These are phyloP conservation scores for Oophaga sylvatica DNA, from an alignment of 2,797 vertebrate species.

Conservation along the genomic window DNA sequence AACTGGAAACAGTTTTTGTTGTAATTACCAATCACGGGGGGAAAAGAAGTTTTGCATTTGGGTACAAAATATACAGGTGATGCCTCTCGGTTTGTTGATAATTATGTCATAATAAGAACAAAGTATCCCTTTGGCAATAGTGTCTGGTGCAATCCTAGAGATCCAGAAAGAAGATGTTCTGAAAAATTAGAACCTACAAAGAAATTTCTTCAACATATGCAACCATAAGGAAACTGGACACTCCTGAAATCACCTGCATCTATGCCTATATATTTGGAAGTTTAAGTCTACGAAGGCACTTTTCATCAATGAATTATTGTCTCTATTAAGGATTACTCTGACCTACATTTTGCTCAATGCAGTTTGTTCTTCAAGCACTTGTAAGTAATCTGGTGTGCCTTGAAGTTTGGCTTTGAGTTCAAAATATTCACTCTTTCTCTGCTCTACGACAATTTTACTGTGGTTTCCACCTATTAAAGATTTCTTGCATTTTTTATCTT, in stretches of 20 bases:
- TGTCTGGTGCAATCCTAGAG: slow-evolving; percentile 77
- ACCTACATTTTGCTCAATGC: slow-evolving; percentile 97
- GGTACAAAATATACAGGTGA: slow-evolving; percentile 76
- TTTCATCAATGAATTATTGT: slow-evolving; percentile 88
- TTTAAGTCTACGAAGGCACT: slow-evolving; percentile 91
- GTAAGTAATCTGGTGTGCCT: slow-evolving; percentile 96
- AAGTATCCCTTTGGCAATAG: slow-evolving; percentile 83
- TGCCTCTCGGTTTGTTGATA: slow-evolving; percentile 78
- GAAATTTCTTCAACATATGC: slow-evolving; percentile 72
- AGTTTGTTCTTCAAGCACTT: slow-evolving; percentile 99
- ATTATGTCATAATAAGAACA: slow-evolving; percentile 71
- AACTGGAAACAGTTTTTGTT: slow-evolving; percentile 71
- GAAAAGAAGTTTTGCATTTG: slow-evolving; percentile 75
- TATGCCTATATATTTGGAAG: slow-evolving; percentile 93
- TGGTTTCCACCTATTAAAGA: slow-evolving; percentile 96
- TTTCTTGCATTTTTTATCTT: slow-evolving; percentile 95
- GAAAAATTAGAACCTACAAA: slow-evolving; percentile 72
- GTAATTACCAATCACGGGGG: slow-evolving; percentile 76
- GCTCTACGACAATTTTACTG: slow-evolving; percentile 97
- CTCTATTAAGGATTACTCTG: slow-evolving; percentile 75
- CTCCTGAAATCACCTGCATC: slow-evolving; percentile 82
- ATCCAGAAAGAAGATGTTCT: slow-evolving; percentile 76
- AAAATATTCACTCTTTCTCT: slow-evolving; percentile 97
- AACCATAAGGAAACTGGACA: slow-evolving; percentile 77
- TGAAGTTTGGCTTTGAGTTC: slow-evolving; percentile 98